Evolutionary conservation across 2,888 invertebrate genomes (phyloP), one percentile per base, ranked within the genome.

Genomic region (Eristalis arbustorum): DNA sequence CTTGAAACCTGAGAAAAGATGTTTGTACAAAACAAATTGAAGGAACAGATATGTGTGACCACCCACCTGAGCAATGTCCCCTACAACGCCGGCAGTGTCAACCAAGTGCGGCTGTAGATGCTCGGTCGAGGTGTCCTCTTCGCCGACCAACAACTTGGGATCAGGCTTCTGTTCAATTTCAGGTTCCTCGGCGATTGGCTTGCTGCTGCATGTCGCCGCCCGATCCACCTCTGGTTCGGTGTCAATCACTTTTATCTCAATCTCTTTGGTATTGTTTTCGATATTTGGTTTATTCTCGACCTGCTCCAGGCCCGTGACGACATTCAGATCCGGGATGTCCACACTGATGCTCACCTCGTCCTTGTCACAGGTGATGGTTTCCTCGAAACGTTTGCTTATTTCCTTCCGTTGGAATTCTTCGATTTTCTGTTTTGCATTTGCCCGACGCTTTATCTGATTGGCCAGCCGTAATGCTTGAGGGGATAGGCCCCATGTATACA

Each of bases 401-500:
- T 93, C 93, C 59, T 92, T 92, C 25, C 92, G 90, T 25, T 93
- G 91, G 72, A 92, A 91, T 84, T 93, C 93, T 88, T 93, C 93
- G 25, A 91, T 91, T 88, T 94, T 94, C 88, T 94, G 94, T 67
- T 93, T 92, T 59, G 94, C 92, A 88, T 94, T 94, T 4, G 94
- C 93, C 77, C 94, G 93, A 71, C 95, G 94, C 89, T 94, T 94
- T 3, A 94, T 94, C 91, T 95, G 95, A 84, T 95, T 95, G 76
- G 95, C 95, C 28, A 95, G 91, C 66, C 96, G 94, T 8, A 97
- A 92, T 80, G 95, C 95, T 91, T 96, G 96, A 0, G 97, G 97
- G 90, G 96, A 96, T 61, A 95, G 94, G 2, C 97, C 97, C 97
- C 97, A 97, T 0, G 94, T 94, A 90, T 95, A 96, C 68, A 97